phyloP scores from a whole-genome alignment of 2,888 invertebrate species.

The Digitonthophagus gazella region DNA sequence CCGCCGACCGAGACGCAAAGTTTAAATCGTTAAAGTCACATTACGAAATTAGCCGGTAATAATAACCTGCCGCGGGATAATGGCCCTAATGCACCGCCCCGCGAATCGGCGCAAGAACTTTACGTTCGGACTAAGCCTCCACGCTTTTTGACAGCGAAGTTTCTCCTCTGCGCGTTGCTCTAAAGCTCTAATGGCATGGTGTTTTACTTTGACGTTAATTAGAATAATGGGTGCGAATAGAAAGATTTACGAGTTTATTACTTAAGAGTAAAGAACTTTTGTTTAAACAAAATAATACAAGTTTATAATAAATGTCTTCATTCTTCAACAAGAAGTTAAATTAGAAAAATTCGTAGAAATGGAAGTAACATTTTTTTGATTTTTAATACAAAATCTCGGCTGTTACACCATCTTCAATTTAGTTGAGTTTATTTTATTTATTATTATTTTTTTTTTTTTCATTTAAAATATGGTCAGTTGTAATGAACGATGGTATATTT shows the following conservation, averaged over 20 bases:
- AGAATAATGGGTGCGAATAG: not conserved
- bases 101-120: constrained; percentile 6
- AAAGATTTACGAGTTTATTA: not conserved
- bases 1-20: constrained; percentile 15
- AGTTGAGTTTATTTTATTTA: too few relatives aligned
- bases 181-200: not conserved
- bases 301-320: not conserved
- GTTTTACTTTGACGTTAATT: not conserved
- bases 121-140: not conserved
- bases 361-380: too few relatives aligned
- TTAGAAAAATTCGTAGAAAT: too few relatives aligned
- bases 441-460: too few relatives aligned
- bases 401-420: too few relatives aligned
- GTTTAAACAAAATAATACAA: not conserved
- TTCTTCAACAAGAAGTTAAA: too few relatives aligned
- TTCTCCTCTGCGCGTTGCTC: not conserved
- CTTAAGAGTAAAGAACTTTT: not conserved
- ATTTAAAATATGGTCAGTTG: too few relatives aligned
- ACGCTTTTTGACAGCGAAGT: not conserved
- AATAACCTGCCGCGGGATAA: constrained; percentile 6
- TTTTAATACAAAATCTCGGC: too few relatives aligned
- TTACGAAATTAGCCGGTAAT: constrained; percentile 12
- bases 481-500: too few relatives aligned
- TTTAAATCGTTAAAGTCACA: constrained; percentile 17
- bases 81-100: constrained; percentile 8